Base-by-base conservation (phyloP, 2,888 invertebrate genomes). In the Lysandra coridon region DNA sequence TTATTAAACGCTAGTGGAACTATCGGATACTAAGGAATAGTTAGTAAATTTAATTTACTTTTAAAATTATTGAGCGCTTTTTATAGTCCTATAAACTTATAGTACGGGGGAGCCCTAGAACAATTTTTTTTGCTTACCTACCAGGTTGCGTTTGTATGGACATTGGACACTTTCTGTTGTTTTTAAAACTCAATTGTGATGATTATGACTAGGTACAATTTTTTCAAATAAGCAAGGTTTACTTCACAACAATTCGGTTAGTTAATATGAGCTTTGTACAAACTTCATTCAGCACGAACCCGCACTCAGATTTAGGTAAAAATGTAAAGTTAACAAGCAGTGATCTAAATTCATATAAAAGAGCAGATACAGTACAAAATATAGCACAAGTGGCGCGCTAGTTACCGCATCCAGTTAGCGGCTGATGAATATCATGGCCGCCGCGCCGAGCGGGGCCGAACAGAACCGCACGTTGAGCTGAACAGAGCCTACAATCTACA, bases 331-430 rank as follows among this genome's bases (percentile, higher is more conserved):
- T 64, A 64, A 64, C 64, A 64, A 64, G 64, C 64, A 64, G 64
- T 64, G 64, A 64, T 30, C 64, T 64, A 64, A 64, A 64, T 64
- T 64, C 30, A 30, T 64, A 64, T 64, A 64, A 64, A 64, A 64
- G 64, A 64, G 2, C 30, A 30, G 30, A 64, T 64, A 64, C 10
- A 64, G 64, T 64, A 64, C 30, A 64, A 64, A 23, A 23, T 23
- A 64, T 64, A 64, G 64, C 30, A 64, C 64, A 64, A 64, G 64
- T 64, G 64, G 64, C 30, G 64, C 64, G 64, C 64, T 64, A 23
- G 62, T 12, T 64, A 64, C 12, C 64, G 64, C 64, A 23, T 1
- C 12, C 10, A 23, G 30, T 57, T 17, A 57, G 57, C 57, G 17
- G 57, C 57, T 17, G 4, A 17, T 17, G 17, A 57, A 57, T 4